Evolutionary conservation across 2,888 invertebrate species (phyloP).

Genomic region (Chaetogeoica ovagalla): DNA sequence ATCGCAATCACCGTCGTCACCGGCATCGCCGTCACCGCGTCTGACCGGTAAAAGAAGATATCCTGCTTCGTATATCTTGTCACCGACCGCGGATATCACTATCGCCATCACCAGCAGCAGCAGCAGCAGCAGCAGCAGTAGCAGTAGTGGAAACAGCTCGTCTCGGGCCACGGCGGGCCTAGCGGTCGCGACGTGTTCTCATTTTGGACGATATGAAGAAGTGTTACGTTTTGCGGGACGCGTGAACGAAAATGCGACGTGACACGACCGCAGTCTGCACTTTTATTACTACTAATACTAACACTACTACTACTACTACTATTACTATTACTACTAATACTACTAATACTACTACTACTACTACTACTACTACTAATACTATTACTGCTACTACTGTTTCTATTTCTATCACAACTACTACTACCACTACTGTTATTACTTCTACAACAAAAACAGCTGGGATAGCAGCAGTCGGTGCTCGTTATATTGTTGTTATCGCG

Average conservation of each 20-base stretch:
- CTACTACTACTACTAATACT: too few species aligned
- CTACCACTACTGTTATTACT: background rate
- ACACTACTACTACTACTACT: too few species aligned
- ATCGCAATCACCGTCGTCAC: background rate
- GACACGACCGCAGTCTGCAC: slow-evolving; percentile 13
- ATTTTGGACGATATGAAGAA: slow-evolving; percentile 46
- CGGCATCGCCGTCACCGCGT: background rate
- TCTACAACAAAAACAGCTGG: background rate
- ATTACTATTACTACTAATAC: too few species aligned
- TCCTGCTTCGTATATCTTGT: background rate
- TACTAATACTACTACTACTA: background rate
- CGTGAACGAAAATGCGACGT: slow-evolving; percentile 46
- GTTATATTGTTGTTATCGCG: too few species aligned
- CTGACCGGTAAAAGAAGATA: background rate
- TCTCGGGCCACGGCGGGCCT: background rate
- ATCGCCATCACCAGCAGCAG: too few species aligned
- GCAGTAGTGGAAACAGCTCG: background rate
- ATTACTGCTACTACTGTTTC: too few species aligned
- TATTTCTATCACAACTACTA: too few species aligned
- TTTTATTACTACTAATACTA: background rate
- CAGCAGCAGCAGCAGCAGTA: background rate
- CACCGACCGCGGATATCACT: background rate
- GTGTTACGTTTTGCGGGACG: slow-evolving; percentile 24
- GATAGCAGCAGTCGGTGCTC: background rate
- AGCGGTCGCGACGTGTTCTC: background rate